Evolutionary conservation across 2,113 vertebrate species (phyloP).

Genomic region (Pelmatolapia mariae): DNA sequence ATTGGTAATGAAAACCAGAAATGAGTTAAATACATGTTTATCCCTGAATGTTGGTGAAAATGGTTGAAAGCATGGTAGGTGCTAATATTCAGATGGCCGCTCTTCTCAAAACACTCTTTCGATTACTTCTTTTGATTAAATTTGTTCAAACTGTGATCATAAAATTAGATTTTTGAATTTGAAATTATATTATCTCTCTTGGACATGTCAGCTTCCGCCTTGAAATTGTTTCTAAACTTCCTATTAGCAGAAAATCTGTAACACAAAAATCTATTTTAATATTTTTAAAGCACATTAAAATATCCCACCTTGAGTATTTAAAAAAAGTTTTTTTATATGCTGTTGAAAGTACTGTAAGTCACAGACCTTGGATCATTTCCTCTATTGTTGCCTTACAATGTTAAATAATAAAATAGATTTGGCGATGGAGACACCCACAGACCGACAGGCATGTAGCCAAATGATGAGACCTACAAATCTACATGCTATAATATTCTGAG

Average conservation of each 20-base stretch:
- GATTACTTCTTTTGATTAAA: background rate
- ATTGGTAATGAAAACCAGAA: background rate
- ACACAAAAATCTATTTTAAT: background rate
- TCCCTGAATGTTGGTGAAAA: background rate
- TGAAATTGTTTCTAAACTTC: background rate
- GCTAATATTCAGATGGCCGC: background rate
- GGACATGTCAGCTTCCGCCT: background rate
- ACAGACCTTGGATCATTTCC: background rate
- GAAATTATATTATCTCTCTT: background rate
- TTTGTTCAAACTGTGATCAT: background rate
- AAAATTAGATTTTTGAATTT: background rate
- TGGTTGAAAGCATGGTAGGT: background rate
- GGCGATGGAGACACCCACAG: background rate
- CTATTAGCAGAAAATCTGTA: background rate
- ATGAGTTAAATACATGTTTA: background rate
- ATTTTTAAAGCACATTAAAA: background rate
- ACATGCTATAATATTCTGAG: background rate
- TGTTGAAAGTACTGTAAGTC: background rate
- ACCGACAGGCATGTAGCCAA: background rate
- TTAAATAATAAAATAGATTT: background rate
- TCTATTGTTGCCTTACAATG: background rate
- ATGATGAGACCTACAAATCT: background rate
- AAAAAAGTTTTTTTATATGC: background rate
- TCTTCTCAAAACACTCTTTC: background rate
- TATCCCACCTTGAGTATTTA: background rate